Conservation (phyloP, 2,797 vertebrate genomes). For the Acrossocheilus wenchowensis region DNA sequence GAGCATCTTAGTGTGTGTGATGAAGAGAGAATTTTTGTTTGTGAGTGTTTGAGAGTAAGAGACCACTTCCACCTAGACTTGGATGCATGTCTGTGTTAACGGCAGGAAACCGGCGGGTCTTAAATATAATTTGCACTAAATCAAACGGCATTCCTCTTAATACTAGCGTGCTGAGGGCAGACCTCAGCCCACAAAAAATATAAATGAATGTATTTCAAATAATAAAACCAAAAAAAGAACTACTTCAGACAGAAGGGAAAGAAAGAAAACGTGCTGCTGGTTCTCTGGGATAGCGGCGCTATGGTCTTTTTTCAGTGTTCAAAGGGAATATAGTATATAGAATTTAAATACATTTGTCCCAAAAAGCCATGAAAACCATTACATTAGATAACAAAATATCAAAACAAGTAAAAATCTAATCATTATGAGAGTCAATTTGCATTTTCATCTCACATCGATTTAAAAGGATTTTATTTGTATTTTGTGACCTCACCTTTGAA, state of each 20-base stretch:
- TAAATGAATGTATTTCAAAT: neutral
- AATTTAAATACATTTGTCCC: neutral
- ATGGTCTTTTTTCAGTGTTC: neutral
- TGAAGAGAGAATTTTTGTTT: neutral
- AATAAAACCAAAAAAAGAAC: slow-evolving; percentile 3
- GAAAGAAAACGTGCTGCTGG: neutral
- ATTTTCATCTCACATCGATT: neutral
- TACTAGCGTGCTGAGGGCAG: slow-evolving; percentile 46
- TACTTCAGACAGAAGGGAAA: neutral
- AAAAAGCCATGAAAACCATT: neutral
- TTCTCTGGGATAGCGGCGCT: neutral
- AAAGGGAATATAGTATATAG: neutral
- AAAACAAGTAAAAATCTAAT: neutral
- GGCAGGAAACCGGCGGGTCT: slow-evolving; percentile 68
- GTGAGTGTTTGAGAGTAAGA: slow-evolving; percentile 66
- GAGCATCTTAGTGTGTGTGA: neutral
- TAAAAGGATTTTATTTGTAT: neutral
- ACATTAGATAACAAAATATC: neutral
- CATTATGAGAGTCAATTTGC: neutral
- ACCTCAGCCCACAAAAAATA: slow-evolving; percentile 31
- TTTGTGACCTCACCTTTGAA: slow-evolving; percentile 59
- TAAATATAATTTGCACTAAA: slow-evolving; percentile 55
- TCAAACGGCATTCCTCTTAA: slow-evolving; percentile 52
- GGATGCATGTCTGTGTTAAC: slow-evolving; percentile 52
- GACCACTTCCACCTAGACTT: slow-evolving; percentile 65